Base-by-base conservation (phyloP, 2,888 invertebrate species). In the Cryptops parisi region DNA sequence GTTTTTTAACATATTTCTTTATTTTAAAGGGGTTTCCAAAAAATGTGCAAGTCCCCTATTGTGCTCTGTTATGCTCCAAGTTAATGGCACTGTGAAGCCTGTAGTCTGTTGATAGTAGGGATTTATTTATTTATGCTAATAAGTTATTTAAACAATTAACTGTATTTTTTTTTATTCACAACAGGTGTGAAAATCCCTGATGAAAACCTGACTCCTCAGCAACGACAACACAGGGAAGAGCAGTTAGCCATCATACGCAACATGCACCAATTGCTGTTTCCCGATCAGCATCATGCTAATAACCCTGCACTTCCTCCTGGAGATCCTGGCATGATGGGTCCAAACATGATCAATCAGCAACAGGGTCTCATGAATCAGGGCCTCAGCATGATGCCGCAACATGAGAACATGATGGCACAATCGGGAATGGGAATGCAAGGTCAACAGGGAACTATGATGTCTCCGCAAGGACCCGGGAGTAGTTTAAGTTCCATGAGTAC, bases 201-300 rank as follows among this genome's bases (percentile, higher is more conserved):
- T 71, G 94, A 94, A 72, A 91, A 93, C 71, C 74, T 96, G 62
- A 96, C 96, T 52, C 93, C 94, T 33, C 90, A 94, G 68, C 94
- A 96, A 68, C 78, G 90, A 53, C 88, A 90, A 58, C 89, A 91
- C 67, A 78, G 96, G 56, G 93, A 93, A 70, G 89, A 89, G 64
- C 87, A 91, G 64, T 73, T 96, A 48, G 93, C 91, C 3, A 89
- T 85, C 56, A 77, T 96, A 58, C 73, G 84, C 58, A 90, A 91
- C 74, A 88, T 94, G 81, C 86, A 91, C 63, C 85, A 89, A 68
- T 82, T 90, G 76, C 71, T 94, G 53, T 90, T 90, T 72, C 89
- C 89, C 0, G 90, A 90, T 65, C 58, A 58, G 21, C 56, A 59
- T 43, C 58, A 55, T 27, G 26, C 44, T 39, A 51, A 48, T 22